phyloP scores from a whole-genome alignment of 2,797 vertebrate species.

The Schizopygopsis malacanthus region DNA sequence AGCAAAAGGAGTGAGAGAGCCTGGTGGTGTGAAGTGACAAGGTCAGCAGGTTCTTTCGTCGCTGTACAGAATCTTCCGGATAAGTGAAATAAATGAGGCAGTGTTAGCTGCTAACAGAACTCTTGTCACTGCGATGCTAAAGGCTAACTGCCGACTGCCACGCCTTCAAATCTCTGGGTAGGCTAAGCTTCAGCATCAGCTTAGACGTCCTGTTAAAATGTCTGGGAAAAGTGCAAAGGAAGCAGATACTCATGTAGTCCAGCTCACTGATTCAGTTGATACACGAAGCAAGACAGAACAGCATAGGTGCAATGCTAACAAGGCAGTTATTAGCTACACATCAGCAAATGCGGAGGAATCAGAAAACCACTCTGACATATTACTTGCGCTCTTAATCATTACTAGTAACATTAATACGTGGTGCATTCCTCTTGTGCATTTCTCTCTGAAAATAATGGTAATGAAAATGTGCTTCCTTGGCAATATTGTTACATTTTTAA shows the following conservation, averaged over 20 bases:
- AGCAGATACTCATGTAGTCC: slow-evolving; percentile 12
- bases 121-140: slow-evolving; percentile 75
- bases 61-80: slow-evolving; percentile 68
- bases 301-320: slow-evolving; percentile 53
- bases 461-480: not conserved
- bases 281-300: not conserved
- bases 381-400: not conserved
- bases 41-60: slow-evolving; percentile 87
- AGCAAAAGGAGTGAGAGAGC: slow-evolving; percentile 58
- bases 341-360: slow-evolving; percentile 14
- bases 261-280: slow-evolving; percentile 30
- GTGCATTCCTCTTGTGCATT: not conserved
- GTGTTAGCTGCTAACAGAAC: slow-evolving; percentile 76
- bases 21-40: slow-evolving; percentile 78
- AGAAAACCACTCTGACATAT: not conserved
- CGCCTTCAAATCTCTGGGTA: slow-evolving; percentile 67
- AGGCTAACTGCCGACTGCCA: slow-evolving; percentile 72
- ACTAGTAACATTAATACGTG: not conserved
- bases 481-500: not conserved
- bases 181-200: slow-evolving; percentile 59
- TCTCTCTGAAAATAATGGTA: not conserved
- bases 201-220: slow-evolving; percentile 32
- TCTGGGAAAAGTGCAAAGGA: slow-evolving; percentile 38
- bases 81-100: slow-evolving; percentile 83
- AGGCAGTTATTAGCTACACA: slow-evolving; percentile 43